Conservation (phyloP, 53 echinoderm and acorn worm genomes). For the Echinometra lucunter region DNA sequence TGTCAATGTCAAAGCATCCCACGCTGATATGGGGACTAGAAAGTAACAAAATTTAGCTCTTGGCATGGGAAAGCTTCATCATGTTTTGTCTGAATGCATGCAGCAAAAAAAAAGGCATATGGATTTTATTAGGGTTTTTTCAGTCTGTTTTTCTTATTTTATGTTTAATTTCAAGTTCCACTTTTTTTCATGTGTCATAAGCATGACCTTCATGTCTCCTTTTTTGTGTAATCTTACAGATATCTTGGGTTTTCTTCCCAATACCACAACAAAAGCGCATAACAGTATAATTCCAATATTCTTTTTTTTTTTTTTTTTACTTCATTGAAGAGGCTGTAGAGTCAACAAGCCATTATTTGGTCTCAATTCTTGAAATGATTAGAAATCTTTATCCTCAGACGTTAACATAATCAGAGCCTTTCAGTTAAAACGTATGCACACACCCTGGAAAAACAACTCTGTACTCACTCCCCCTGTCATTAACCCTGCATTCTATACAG, state of each 20-base stretch:
- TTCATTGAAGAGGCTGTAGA: too few species aligned
- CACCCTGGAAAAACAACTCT: neutral
- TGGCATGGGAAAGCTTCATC: neutral
- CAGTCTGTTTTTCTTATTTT: too few species aligned
- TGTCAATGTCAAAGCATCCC: slow-evolving; percentile 12
- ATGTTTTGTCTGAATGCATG: neutral
- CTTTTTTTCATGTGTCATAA: neutral
- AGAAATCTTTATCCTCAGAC: neutral
- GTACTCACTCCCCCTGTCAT: neutral
- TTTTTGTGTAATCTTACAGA: neutral
- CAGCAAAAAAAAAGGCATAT: neutral
- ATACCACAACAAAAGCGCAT: neutral
- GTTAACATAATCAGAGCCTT: neutral
- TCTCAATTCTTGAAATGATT: neutral
- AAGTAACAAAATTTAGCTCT: neutral
- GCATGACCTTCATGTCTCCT: too few species aligned
- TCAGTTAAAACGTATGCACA: neutral
- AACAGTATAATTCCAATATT: neutral
- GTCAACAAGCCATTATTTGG: neutral
- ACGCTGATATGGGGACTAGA: neutral
- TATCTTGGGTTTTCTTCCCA: neutral
- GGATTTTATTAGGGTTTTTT: neutral
- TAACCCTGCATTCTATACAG: neutral
- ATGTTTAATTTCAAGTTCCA: neutral
- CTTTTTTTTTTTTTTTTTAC: too few species aligned